Percentiles rank a stretch among this genome's conserved stretches.
phyloP scores from a whole-genome alignment of 2,113 vertebrate species.

The Pseudolaguvia tuberculata region DNA sequence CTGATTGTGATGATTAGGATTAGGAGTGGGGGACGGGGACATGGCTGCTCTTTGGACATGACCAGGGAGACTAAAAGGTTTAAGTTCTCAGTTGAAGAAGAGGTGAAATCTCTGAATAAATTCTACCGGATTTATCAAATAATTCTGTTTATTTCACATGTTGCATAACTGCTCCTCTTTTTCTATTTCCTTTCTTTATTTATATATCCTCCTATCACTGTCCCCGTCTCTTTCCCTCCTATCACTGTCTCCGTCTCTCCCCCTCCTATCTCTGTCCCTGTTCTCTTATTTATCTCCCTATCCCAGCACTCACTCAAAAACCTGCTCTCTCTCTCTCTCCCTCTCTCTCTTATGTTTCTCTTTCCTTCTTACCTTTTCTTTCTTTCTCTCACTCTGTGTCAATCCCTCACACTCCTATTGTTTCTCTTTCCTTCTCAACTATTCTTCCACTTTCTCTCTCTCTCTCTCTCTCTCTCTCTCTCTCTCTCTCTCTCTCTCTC shows the following conservation, averaged over 20 bases:
- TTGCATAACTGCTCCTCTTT: constrained; percentile 7
- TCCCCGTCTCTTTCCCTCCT: no score
- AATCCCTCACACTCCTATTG: neutral
- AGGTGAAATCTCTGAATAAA: no score
- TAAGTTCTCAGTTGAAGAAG: neutral
- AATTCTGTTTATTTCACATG: constrained; percentile 48
- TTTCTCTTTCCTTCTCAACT: constrained; percentile 1
- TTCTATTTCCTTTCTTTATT: neutral
- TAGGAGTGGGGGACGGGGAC: neutral
- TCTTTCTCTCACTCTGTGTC: neutral
- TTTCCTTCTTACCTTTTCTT: constrained; percentile 1
- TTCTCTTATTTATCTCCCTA: neutral
- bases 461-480: constrained; percentile 20
- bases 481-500: neutral
- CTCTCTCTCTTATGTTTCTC: constrained; percentile 11
- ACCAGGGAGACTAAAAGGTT: constrained; percentile 8
- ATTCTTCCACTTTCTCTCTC: constrained; percentile 3
- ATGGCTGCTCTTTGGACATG: neutral
- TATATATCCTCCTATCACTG: no score
- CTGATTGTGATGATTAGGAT: neutral
- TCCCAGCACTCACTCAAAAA: neutral
- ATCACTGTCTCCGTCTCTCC: neutral
- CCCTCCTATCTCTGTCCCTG: neutral
- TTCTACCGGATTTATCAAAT: no score
- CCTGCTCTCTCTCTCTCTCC: no score